phyloP scores from a whole-genome alignment of 2,113 vertebrate genomes.

The Bubo blakistoni region DNA sequence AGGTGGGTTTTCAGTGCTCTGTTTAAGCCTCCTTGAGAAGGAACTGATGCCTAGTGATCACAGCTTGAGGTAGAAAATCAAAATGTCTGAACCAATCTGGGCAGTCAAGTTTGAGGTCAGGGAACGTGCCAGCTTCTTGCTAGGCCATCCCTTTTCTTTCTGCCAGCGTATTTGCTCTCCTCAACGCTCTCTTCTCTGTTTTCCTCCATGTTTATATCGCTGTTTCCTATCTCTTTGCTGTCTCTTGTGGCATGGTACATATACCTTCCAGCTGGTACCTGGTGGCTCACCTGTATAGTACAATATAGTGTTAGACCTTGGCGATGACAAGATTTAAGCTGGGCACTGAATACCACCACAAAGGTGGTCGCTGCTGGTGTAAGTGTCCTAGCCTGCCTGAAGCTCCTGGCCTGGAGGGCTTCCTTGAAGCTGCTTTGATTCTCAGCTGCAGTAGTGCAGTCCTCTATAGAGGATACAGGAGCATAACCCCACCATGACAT shows the following conservation, averaged over 20 bases:
- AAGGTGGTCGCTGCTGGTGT: not conserved
- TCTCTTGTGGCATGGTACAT: not conserved
- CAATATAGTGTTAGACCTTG: not conserved
- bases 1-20: not conserved
- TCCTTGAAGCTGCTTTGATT: not conserved
- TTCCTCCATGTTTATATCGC: accelerated
- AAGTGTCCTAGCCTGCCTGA: not conserved
- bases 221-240: not conserved
- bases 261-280: not conserved
- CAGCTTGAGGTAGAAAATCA: not conserved
- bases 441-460: not conserved
- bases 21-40: not conserved
- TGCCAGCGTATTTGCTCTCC: not conserved
- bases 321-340: not conserved
- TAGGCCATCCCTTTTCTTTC: not conserved
- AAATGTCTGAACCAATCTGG: not conserved
- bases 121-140: not conserved
- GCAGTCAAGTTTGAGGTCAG: not conserved
- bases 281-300: accelerated
- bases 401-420: not conserved
- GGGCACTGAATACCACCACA: not conserved
- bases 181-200: not conserved
- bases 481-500: accelerated
- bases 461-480: accelerated
- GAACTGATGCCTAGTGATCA: not conserved